Evolutionary conservation across 2,797 vertebrate species (phyloP).

Genomic region (Steatocranus sp.): DNA sequence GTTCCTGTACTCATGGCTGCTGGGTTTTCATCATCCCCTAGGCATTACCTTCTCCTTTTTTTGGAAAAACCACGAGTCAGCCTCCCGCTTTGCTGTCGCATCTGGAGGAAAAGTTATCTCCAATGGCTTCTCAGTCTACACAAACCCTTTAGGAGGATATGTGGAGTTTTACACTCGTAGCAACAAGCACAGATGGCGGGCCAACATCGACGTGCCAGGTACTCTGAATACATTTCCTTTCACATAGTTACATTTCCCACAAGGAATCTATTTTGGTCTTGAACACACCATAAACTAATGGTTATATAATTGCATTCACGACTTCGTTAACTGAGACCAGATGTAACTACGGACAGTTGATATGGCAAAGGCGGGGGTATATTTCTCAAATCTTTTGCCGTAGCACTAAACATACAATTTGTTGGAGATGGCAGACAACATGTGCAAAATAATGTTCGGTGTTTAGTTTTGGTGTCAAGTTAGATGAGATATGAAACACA

Average conservation of each 20-base stretch:
- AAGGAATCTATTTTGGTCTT: constrained; percentile 14
- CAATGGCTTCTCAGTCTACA: constrained; percentile 88
- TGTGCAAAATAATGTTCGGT: neutral
- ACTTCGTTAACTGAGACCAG: constrained; percentile 45
- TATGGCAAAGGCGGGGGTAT: neutral
- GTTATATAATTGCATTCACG: constrained; percentile 26
- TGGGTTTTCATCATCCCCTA: constrained; percentile 37
- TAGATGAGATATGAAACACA: neutral
- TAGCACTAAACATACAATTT: constrained; percentile 8
- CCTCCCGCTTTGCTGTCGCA: constrained; percentile 72
- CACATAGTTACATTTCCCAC: neutral
- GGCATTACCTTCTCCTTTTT: constrained; percentile 98
- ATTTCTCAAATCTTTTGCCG: constrained; percentile 2
- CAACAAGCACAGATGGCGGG: constrained; percentile 86
- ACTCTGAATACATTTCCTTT: neutral
- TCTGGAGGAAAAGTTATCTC: constrained; percentile 91
- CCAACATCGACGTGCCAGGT: constrained; percentile 88
- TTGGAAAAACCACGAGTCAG: constrained; percentile 87
- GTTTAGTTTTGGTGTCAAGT: neutral
- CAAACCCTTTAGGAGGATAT: constrained; percentile 77
- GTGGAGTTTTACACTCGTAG: constrained; percentile 89
- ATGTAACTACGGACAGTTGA: constrained; percentile 7
- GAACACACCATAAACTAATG: constrained; percentile 13
- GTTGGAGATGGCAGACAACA: neutral
- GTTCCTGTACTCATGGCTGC: neutral